Evolutionary conservation across 2,113 vertebrate genomes (phyloP).

Genomic region (Paracyprichromis sp.): DNA sequence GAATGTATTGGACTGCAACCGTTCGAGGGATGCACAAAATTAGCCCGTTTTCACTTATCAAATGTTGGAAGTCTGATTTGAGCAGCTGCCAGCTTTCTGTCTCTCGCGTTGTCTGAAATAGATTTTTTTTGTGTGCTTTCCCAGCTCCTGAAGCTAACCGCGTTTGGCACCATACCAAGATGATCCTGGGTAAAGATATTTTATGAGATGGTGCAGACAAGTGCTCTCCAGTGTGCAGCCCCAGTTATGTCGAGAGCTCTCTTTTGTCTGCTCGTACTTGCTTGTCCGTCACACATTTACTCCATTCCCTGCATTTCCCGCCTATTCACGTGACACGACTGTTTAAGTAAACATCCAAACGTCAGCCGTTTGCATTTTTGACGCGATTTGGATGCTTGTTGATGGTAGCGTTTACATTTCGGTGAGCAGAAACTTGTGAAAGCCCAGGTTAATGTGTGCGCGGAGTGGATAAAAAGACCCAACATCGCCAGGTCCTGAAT

Average conservation of each 20-base stretch:
- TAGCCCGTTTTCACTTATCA: conserved; percentile 50
- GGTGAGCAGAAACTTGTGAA: not conserved
- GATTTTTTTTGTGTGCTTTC: conserved; percentile 16
- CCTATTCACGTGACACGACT: not conserved
- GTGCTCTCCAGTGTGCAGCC: conserved; percentile 53
- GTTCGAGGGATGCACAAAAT: conserved; percentile 45
- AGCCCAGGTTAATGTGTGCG: not conserved
- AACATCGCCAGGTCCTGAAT: not conserved
- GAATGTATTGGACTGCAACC: conserved; percentile 47
- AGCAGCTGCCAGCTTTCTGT: conserved; percentile 52
- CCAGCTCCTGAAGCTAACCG: conserved; percentile 55
- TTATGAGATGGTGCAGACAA: conserved; percentile 49
- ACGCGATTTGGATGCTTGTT: not conserved
- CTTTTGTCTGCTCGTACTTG: conserved; percentile 22
- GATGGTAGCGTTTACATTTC: not conserved
- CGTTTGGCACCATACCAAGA: conserved; percentile 51
- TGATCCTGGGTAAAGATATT: conserved; percentile 62
- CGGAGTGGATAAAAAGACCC: not conserved
- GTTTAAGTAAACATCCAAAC: not conserved
- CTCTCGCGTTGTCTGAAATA: conserved; percentile 43
- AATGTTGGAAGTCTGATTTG: conserved; percentile 50
- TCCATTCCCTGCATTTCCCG: not conserved
- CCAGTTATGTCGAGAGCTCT: conserved; percentile 53
- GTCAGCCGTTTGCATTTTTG: not conserved
- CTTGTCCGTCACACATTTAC: conserved; percentile 47